Conservation (phyloP, 2,888 invertebrate genomes). For the Scaptomyza reducta region DNA sequence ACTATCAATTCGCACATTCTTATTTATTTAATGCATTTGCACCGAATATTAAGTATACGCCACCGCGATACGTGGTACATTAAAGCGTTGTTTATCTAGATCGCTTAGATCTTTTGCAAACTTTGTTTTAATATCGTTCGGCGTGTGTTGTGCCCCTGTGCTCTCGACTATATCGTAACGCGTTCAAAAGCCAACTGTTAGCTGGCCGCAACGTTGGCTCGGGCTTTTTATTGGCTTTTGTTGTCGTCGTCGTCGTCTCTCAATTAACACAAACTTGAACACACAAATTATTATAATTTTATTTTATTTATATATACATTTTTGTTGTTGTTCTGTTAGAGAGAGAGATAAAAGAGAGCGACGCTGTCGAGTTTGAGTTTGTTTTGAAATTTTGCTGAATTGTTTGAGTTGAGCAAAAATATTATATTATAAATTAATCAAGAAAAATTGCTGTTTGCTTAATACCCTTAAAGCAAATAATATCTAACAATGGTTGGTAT, state of each 20-base stretch:
- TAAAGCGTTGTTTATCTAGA: conserved; percentile 12
- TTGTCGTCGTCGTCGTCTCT: conserved; percentile 22
- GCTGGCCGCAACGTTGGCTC: conserved; percentile 44
- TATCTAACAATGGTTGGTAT: not conserved
- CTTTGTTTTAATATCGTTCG: not conserved
- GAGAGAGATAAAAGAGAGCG: conserved; percentile 24
- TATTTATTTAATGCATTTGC: conserved; percentile 14
- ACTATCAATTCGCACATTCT: conserved; percentile 81
- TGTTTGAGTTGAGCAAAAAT: conserved; percentile 5
- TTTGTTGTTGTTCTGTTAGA: not conserved
- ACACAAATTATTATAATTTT: conserved; percentile 26
- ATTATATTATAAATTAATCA: conserved; percentile 17
- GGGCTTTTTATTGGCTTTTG: conserved; percentile 60
- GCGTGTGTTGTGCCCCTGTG: no score
- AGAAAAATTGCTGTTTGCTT: conserved; percentile 27
- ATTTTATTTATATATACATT: conserved; percentile 4
- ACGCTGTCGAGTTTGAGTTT: conserved; percentile 37
- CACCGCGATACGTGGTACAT: conserved; percentile 53
- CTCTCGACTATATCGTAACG: conserved; percentile 44
- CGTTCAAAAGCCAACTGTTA: conserved; percentile 54
- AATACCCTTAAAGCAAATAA: conserved; percentile 25
- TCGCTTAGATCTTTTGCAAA: conserved; percentile 7
- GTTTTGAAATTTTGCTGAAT: conserved; percentile 30
- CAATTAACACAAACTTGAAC: conserved; percentile 52
- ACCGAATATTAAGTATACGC: conserved; percentile 30